Conservation (phyloP, 2,113 vertebrate species). For the Eulemur rufifrons region DNA sequence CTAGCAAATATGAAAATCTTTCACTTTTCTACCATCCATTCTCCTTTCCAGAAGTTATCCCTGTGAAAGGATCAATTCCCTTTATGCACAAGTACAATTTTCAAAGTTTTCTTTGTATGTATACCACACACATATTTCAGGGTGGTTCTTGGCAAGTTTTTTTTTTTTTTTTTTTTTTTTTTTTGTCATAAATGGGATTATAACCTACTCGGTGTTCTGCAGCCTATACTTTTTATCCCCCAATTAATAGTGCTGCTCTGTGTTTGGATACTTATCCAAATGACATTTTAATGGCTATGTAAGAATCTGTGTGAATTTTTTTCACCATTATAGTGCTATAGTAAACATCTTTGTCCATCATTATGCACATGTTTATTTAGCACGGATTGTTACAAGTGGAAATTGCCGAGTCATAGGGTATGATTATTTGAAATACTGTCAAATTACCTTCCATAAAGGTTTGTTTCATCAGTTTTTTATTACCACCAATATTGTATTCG, state of each 20-base stretch:
- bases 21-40: not conserved
- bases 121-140: not conserved
- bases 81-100: not conserved
- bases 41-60: not conserved
- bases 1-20: not conserved
- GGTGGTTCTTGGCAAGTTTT: not conserved
- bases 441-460: not conserved
- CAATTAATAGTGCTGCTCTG: not conserved
- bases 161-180: not conserved
- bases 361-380: not conserved
- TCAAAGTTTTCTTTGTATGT: not conserved
- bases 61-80: fast-evolving
- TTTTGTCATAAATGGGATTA: not conserved
- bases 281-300: not conserved
- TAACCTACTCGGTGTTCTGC: not conserved
- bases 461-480: not conserved
- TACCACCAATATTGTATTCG: not conserved
- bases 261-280: not conserved
- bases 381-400: not conserved
- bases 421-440: not conserved
- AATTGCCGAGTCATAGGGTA: not conserved
- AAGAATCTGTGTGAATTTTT: not conserved
- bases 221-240: not conserved
- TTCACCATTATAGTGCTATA: not conserved
- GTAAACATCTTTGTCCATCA: conserved; percentile 4